Conservation (phyloP, 2,888 invertebrate genomes). For the Trachelus stipa region DNA sequence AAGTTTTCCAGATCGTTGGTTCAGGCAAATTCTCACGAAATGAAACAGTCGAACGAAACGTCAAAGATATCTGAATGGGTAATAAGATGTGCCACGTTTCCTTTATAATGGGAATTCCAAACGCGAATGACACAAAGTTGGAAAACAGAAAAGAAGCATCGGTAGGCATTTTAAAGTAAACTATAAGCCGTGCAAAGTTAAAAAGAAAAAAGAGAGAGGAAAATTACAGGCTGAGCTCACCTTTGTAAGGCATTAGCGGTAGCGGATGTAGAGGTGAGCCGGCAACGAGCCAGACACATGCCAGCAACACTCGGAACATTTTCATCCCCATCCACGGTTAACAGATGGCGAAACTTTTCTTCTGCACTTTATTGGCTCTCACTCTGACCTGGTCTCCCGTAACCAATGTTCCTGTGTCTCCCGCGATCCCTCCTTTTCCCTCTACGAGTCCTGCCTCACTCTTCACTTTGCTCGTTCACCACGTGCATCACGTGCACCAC, state of each 20-base stretch:
- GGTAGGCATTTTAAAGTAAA: not conserved
- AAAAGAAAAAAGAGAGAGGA: conserved; percentile 9
- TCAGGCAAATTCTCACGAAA: too few relatives aligned
- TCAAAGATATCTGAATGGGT: too few relatives aligned
- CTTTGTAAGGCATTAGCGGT: conserved; percentile 47
- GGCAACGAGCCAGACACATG: conserved; percentile 52
- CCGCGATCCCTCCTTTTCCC: not conserved
- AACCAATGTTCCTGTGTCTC: not conserved
- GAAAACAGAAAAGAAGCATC: too few relatives aligned
- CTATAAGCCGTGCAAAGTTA: conserved; percentile 2
- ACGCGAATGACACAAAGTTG: too few relatives aligned
- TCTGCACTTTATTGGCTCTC: conserved; percentile 6
- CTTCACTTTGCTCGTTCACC: not conserved
- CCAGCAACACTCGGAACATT: conserved; percentile 50
- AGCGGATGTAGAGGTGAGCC: conserved; percentile 50
- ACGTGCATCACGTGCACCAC: not conserved
- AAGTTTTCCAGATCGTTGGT: too few relatives aligned
- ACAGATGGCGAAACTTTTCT: conserved; percentile 41
- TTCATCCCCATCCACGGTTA: conserved; percentile 46
- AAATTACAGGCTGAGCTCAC: conserved; percentile 33
- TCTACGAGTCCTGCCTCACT: not conserved
- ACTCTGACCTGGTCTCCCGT: not conserved
- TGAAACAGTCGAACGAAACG: too few relatives aligned
- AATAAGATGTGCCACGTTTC: too few relatives aligned
- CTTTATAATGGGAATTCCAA: too few relatives aligned